A percentile compares a stretch with the other conserved stretches of the same genome.
Evolutionary conservation across 2,113 vertebrate species (phyloP).

Genomic region (Isichthys henryi): DNA sequence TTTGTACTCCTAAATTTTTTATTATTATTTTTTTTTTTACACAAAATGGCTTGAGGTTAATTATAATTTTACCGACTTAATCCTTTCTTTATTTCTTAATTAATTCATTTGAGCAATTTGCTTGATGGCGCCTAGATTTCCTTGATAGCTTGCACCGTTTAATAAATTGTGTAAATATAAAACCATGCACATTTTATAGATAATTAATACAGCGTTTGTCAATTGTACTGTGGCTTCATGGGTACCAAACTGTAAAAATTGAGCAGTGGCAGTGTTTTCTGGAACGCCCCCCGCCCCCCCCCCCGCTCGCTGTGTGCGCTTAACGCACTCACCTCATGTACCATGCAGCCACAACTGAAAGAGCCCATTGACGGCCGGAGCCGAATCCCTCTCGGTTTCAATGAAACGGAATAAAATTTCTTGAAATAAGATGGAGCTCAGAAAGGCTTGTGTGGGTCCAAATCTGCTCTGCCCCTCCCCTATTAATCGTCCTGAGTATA

Average conservation of each 20-base stretch:
- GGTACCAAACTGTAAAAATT: conserved; percentile 52
- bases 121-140: background rate
- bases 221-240: conserved; percentile 42
- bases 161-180: conserved; percentile 42
- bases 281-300: conserved; percentile 26
- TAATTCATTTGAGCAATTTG: background rate
- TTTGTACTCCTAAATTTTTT: background rate
- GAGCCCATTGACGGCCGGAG: background rate
- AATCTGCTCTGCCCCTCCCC: conserved; percentile 40
- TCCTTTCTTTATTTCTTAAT: background rate
- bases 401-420: conserved; percentile 24
- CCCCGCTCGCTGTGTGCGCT: conserved; percentile 46
- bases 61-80: background rate
- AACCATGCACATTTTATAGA: conserved; percentile 53
- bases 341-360: conserved; percentile 2
- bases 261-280: conserved; percentile 51
- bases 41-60: background rate
- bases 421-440: conserved; percentile 38
- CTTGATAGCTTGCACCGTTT: background rate
- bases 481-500: conserved; percentile 15
- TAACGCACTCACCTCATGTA: conserved; percentile 34
- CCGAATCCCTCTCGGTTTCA: background rate
- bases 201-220: conserved; percentile 55
- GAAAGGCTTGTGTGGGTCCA: conserved; percentile 48
- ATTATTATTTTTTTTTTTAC: background rate